Base-by-base conservation (phyloP, 1,140 invertebrate species). In the Psilanteris sp. region DNA sequence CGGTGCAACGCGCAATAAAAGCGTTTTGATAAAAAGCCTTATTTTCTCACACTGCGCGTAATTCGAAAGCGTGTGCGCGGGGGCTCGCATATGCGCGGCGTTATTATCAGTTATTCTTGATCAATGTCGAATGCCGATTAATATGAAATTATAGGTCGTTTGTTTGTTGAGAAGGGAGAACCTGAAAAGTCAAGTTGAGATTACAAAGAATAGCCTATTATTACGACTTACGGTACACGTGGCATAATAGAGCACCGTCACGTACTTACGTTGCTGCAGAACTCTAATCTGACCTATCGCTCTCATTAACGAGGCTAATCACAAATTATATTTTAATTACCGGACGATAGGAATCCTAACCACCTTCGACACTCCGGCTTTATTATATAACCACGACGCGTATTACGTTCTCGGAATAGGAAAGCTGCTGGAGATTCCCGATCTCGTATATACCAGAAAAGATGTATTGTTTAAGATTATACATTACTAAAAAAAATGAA, bases 311-410 rank as follows among this genome's bases (percentile, higher is more conserved):
- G 57, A 77, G 57, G 39, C 72, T 81, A 79, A 80, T 82, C 80
- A 64, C 71, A 78, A 82, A 81, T 82, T 82, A 80, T 81, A 79
- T 81, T 81, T 82, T 82, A 82, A 82, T 82, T 80, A 76, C 67
- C 37, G 52, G 36, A 72, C 79, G 77, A 79, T 82, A 72, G 36
- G 61, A 78, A 66, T 70, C 44, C 55, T 29, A 73, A 66, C 32
- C 59, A 43, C 54, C 61, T 66, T 57, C 24, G 16, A n/a, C n/a
- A n/a, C n/a, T n/a, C n/a, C n/a, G n/a, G n/a, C n/a, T n/a, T n/a
- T n/a, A n/a, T n/a, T n/a, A n/a, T n/a, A n/a, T n/a, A n/a, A n/a
- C n/a, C n/a, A n/a, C n/a, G n/a, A n/a, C n/a, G n/a, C n/a, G n/a
- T n/a, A n/a, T n/a, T n/a, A n/a, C n/a, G n/a, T n/a, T n/a, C n/a